phyloP scores from a whole-genome alignment of 2,888 invertebrate species.

The Apantesis nais region DNA sequence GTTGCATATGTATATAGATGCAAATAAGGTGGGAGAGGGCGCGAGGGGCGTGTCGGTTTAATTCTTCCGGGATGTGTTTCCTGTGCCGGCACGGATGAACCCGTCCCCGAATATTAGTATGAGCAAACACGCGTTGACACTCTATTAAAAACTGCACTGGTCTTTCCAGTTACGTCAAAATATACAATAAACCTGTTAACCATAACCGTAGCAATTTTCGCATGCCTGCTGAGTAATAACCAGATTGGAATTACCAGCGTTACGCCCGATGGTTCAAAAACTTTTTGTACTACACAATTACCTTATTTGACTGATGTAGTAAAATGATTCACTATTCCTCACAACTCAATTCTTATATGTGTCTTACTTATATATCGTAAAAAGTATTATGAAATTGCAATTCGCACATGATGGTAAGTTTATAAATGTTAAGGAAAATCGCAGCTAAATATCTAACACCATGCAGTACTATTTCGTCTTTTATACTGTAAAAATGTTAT shows the following conservation, averaged over 20 bases:
- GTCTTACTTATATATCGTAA: too few relatives aligned
- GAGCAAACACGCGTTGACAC: slow-evolving; percentile 60
- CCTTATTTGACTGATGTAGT: not conserved
- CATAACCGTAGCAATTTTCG: slow-evolving; percentile 3
- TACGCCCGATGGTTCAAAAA: not conserved
- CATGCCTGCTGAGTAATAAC: not conserved
- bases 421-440: not conserved
- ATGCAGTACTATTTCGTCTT: not conserved
- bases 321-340: not conserved
- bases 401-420: not conserved
- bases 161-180: slow-evolving; percentile 36
- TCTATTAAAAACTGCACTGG: slow-evolving; percentile 11
- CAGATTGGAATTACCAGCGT: not conserved
- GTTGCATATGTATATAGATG: slow-evolving; percentile 65
- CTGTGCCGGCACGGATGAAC: slow-evolving; percentile 61
- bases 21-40: slow-evolving; percentile 68
- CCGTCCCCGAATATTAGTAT: slow-evolving; percentile 63
- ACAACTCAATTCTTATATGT: not conserved
- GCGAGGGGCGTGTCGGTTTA: slow-evolving; percentile 64
- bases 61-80: slow-evolving; percentile 85
- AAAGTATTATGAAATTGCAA: not conserved
- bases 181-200: slow-evolving; percentile 27
- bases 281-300: not conserved
- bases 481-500: not conserved
- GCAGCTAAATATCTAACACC: not conserved